phyloP scores from a whole-genome alignment of 2,888 invertebrate species.

The Lithosia quadra region DNA sequence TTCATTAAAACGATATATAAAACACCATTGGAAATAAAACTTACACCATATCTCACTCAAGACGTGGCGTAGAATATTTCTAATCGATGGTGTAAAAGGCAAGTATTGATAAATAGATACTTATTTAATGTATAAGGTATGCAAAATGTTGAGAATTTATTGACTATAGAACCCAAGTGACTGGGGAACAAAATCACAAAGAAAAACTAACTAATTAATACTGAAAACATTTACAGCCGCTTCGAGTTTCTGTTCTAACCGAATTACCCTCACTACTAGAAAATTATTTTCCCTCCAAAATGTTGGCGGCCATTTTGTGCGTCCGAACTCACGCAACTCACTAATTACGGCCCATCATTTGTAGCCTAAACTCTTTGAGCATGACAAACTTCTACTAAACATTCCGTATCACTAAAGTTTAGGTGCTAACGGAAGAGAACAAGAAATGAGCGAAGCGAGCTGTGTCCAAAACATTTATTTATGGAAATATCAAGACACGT shows the following conservation, averaged over 20 bases:
- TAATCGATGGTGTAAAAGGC: neutral
- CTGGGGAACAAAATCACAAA: neutral
- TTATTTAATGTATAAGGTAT: neutral
- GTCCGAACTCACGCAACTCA: conserved; percentile 52
- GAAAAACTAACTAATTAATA: conserved; percentile 21
- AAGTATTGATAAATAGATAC: neutral
- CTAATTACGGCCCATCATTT: conserved; percentile 63
- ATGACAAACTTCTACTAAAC: conserved; percentile 59
- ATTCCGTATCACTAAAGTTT: conserved; percentile 37
- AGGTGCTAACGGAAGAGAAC: conserved; percentile 32
- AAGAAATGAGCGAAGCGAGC: conserved; percentile 21
- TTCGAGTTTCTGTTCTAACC: conserved; percentile 30
- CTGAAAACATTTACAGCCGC: conserved; percentile 28
- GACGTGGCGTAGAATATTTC: neutral
- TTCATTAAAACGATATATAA: neutral
- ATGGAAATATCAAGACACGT: neutral
- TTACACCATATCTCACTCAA: neutral
- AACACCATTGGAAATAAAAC: neutral
- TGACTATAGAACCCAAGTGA: neutral
- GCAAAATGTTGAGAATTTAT: neutral
- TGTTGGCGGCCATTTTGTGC: conserved; percentile 41
- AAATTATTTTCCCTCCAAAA: conserved; percentile 46
- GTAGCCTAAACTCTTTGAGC: conserved; percentile 55
- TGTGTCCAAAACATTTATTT: neutral
- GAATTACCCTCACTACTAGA: conserved; percentile 42